These are phyloP conservation scores for Zosterops hypoxanthus DNA, from an alignment of 2,113 vertebrate genomes.

Conservation along the genomic window DNA sequence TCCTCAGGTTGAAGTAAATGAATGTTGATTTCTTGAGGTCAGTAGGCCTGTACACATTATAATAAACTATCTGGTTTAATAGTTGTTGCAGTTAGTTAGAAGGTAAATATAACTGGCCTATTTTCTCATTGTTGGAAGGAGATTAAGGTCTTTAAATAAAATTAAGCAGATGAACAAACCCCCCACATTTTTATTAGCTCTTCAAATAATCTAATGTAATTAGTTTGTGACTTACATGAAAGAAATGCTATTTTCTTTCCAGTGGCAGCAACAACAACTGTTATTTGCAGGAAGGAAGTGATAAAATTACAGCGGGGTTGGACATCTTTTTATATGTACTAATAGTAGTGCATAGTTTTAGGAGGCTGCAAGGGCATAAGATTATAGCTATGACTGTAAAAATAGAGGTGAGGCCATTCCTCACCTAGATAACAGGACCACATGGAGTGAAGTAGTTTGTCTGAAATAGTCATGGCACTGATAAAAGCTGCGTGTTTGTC, in stretches of 20 bases:
- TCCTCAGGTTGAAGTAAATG: not conserved
- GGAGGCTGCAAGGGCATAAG: not conserved
- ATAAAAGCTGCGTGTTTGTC: constrained; percentile 8
- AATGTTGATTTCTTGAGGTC: not conserved
- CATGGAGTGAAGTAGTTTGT: not conserved
- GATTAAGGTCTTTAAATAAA: not conserved
- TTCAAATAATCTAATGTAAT: not conserved
- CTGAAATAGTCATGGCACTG: not conserved
- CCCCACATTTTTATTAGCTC: not conserved
- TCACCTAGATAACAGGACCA: not conserved
- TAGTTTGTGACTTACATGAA: not conserved
- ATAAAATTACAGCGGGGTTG: not conserved
- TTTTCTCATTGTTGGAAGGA: not conserved
- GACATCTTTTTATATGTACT: not conserved
- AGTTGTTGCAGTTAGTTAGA: not conserved
- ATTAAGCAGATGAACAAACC: not conserved
- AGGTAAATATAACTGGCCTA: not conserved
- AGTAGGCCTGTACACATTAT: not conserved
- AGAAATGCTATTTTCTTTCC: not conserved
- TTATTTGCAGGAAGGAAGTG: constrained; percentile 1
- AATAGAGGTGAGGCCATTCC: constrained; percentile 14
- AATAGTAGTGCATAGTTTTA: not conserved
- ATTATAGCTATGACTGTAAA: not conserved
- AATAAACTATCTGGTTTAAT: not conserved
- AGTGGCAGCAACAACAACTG: not conserved